Evolutionary conservation across 2,888 invertebrate species (phyloP).

Genomic region (Drepana falcataria): DNA sequence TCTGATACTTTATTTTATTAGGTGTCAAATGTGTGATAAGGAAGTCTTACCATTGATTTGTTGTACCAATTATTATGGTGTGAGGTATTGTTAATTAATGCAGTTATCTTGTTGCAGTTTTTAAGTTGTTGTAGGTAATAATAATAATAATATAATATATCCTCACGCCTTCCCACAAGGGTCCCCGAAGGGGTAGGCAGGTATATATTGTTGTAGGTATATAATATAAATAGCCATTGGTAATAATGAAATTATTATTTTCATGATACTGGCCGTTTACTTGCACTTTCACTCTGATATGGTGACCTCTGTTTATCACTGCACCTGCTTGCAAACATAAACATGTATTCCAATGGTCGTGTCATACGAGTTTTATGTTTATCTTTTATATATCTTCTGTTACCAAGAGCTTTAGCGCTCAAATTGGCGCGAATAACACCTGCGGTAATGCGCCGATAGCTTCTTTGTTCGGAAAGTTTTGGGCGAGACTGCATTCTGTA

Average conservation of each 20-base stretch:
- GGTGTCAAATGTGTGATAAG: background rate
- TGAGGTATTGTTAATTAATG: no score
- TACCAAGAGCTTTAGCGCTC: constrained; percentile 10
- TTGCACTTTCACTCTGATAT: constrained; percentile 37
- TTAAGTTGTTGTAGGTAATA: no score
- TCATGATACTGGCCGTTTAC: constrained; percentile 5
- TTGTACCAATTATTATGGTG: no score
- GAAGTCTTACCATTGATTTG: background rate
- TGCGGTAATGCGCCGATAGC: background rate
- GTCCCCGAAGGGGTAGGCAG: no score
- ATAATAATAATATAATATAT: no score
- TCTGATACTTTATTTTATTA: background rate
- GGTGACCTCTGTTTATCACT: constrained; percentile 35
- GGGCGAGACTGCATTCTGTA: background rate
- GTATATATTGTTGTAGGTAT: no score
- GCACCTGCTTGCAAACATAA: constrained; percentile 19
- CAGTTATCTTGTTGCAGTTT: no score
- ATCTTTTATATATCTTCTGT: constrained; percentile 18
- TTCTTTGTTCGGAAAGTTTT: background rate
- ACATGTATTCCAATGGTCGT: background rate
- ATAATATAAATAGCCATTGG: background rate
- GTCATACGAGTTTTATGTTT: background rate
- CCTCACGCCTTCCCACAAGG: no score
- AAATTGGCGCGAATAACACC: background rate
- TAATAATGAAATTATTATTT: background rate